Evolutionary conservation across 2,888 invertebrate genomes (phyloP), one percentile per base, ranked within the genome.

Genomic region (Eilema griseolum): DNA sequence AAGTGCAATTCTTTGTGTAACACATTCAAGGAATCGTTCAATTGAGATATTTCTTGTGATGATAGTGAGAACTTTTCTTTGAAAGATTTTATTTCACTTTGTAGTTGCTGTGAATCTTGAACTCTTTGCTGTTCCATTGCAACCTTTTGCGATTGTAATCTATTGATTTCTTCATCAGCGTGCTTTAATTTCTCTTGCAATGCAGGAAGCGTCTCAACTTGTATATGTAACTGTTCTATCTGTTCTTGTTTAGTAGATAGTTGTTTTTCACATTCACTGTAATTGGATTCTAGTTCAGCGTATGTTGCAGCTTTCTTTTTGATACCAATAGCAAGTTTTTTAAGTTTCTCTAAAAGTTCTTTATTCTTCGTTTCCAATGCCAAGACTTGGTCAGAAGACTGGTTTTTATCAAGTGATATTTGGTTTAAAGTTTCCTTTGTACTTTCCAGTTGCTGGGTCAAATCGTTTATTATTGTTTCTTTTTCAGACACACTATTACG

Each of bases 291-390:
- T 52, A 97, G 88, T 76, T 98, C 97, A 52, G 96, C 93, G 79
- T 96, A 97, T 75, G 96, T 95, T 0, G 94, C 87, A 0, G 96
- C 95, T 85, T 97, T 98, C 86, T 97, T 98, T 88, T 98, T 98
- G 14, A 98, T 93, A 84, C 96, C 97, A 0, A 97, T 96, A 0
- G 97, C 98, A 83, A 97, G 96, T 84, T 98, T 98, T 85, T 98
- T 98, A 85, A 98, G 95, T 89, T 97, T 98, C 70, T 98, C 97
- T 68, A 97, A 89, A 74, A 97, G 96, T 66, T 97, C 96, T 82
- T 96, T 97, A 77, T 96, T 96, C 85, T 97, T 97, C 11, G 86
- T 92, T 83, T 97, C 97, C 1, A 96, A 83, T 20, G 92, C 89
- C 2, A 81, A 71, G 67, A 83, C 82, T 85, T 92, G 85, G 83